Evolutionary conservation across 2,888 invertebrate species (phyloP).

Genomic region (Lasioglossum marginatum): DNA sequence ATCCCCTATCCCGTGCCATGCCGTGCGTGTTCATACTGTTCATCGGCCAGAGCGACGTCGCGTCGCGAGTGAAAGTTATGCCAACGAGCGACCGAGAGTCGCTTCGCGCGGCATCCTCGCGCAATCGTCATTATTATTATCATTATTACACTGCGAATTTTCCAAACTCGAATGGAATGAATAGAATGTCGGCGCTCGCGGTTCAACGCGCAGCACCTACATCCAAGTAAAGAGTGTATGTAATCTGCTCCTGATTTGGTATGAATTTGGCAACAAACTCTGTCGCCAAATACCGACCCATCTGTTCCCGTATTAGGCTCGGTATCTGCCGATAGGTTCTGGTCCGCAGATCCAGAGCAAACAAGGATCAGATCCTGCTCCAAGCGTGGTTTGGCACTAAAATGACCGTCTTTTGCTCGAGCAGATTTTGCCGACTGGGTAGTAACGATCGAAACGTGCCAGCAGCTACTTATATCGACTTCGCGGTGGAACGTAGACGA

Average conservation of each 20-base stretch:
- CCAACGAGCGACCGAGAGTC: background rate
- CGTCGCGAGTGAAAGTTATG: slow-evolving; percentile 75
- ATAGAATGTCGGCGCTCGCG: background rate
- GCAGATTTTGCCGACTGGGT: too few relatives aligned
- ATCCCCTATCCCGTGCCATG: background rate
- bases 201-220: background rate
- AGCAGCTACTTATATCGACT: background rate
- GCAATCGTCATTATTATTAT: slow-evolving; percentile 7
- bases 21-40: background rate
- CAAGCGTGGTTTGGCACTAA: too few relatives aligned
- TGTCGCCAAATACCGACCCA: too few relatives aligned
- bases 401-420: too few relatives aligned
- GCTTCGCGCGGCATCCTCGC: background rate
- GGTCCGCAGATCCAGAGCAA: too few relatives aligned
- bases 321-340: too few relatives aligned
- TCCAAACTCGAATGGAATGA: background rate
- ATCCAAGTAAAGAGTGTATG: too few relatives aligned
- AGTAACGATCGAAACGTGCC: too few relatives aligned
- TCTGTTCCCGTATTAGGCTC: too few relatives aligned
- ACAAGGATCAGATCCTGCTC: too few relatives aligned
- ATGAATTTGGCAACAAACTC: too few relatives aligned
- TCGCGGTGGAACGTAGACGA: background rate
- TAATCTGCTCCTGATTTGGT: too few relatives aligned
- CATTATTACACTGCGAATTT: background rate
- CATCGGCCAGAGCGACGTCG: slow-evolving; percentile 17